A percentile compares a stretch with the other conserved stretches of the same genome.
Conservation (phyloP, 2,113 vertebrate genomes). For the Speoplatyrhinus poulsoni region DNA sequence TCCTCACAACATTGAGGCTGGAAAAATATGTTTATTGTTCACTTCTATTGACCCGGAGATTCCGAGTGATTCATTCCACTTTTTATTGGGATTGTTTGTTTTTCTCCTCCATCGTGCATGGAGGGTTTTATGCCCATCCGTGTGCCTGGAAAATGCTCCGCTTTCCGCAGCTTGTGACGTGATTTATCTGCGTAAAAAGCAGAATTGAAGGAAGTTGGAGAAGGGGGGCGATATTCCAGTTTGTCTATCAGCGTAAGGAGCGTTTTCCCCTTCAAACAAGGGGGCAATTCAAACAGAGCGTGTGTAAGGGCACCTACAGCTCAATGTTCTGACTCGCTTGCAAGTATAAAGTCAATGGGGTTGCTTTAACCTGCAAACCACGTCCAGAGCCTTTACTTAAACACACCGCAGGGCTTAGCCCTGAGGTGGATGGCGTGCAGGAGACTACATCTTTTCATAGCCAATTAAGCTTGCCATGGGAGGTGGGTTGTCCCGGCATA, state of each 20-base stretch:
- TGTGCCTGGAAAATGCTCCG: constrained; percentile 22
- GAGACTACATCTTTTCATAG: constrained; percentile 66
- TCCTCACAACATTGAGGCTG: constrained; percentile 31
- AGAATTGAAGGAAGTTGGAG: constrained; percentile 42
- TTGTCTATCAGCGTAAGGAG: constrained; percentile 59
- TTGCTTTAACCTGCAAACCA: constrained; percentile 54
- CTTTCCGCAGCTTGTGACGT: constrained; percentile 31
- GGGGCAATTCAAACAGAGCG: constrained; percentile 35
- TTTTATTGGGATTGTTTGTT: constrained; percentile 63
- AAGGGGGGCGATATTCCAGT: constrained; percentile 31
- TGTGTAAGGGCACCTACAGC: constrained; percentile 31
- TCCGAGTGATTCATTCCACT: constrained; percentile 57
- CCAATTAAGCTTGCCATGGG: constrained; percentile 73
- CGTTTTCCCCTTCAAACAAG: constrained; percentile 57
- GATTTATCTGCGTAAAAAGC: constrained; percentile 61
- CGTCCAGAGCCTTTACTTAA: constrained; percentile 63
- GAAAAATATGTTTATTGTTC: constrained; percentile 52
- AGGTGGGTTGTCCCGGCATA: constrained; percentile 54
- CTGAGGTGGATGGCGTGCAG: constrained; percentile 55
- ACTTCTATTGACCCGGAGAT: constrained; percentile 52
- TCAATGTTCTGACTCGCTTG: constrained; percentile 33
- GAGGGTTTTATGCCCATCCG: constrained; percentile 28
- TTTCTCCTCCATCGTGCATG: constrained; percentile 13
- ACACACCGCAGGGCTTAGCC: constrained; percentile 57
- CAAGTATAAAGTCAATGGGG: constrained; percentile 38